These are phyloP conservation scores for Paramormyrops hopkinsi DNA, from an alignment of 2,797 vertebrate genomes.

Conservation along the genomic window DNA sequence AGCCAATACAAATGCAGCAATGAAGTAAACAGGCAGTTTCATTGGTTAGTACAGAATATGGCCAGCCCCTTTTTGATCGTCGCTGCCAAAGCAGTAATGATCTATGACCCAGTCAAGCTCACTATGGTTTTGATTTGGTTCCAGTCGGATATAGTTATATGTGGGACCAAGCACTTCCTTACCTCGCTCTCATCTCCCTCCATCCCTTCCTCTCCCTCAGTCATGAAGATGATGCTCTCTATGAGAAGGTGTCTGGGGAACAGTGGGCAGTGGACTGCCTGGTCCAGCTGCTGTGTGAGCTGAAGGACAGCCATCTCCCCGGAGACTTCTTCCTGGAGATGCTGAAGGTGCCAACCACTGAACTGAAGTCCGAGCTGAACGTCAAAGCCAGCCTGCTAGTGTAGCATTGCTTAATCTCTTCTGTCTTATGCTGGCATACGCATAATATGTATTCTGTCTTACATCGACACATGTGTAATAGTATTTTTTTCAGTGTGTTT, in stretches of 20 bases:
- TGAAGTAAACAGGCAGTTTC: not conserved
- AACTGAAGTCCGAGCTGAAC: not conserved
- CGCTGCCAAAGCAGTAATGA: not conserved
- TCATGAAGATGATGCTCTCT: slow-evolving; percentile 78
- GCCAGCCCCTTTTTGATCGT: not conserved
- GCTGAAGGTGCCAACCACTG: slow-evolving; percentile 65
- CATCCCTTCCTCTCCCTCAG: slow-evolving; percentile 45
- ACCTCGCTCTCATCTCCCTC: not conserved
- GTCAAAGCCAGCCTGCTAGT: not conserved
- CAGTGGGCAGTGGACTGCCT: slow-evolving; percentile 78
- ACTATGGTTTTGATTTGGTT: not conserved
- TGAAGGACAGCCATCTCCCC: slow-evolving; percentile 71
- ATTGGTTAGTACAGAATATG: not conserved
- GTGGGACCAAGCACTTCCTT: not conserved
- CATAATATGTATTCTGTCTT: not conserved
- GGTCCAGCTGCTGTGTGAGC: slow-evolving; percentile 68
- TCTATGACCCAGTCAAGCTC: not conserved
- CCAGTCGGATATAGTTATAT: not conserved
- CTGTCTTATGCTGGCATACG: not conserved
- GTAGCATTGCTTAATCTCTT: not conserved
- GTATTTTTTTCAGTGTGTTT: not conserved
- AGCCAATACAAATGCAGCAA: not conserved
- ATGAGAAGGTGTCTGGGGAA: slow-evolving; percentile 76
- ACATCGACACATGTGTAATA: not conserved
- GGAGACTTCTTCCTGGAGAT: slow-evolving; percentile 86